Evolutionary conservation across 2,113 vertebrate species (phyloP).

Genomic region (Bathybates hornii): DNA sequence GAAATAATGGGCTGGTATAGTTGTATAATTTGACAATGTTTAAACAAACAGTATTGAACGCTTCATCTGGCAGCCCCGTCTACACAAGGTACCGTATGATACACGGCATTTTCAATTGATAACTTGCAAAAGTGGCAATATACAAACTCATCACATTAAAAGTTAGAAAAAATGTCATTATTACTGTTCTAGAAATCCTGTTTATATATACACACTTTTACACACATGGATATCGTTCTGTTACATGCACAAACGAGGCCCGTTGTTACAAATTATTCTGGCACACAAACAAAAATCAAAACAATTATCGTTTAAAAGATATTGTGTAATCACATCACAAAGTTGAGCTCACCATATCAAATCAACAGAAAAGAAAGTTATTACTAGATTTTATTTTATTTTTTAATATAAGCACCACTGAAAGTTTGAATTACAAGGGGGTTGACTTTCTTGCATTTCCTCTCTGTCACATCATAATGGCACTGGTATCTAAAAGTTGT

Average conservation of each 20-base stretch:
- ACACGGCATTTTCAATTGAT: constrained; percentile 9
- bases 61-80: neutral
- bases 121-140: constrained; percentile 45
- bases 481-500: neutral
- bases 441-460: neutral
- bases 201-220: constrained; percentile 17
- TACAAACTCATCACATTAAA: constrained; percentile 57
- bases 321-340: constrained; percentile 15
- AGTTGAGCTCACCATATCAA: constrained; percentile 22
- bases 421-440: constrained; percentile 11
- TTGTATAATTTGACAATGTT: constrained; percentile 15
- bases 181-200: constrained; percentile 40
- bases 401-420: constrained; percentile 6
- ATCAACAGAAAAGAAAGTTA: constrained; percentile 2
- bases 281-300: constrained; percentile 13
- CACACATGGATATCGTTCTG: constrained; percentile 21
- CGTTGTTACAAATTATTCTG: constrained; percentile 12
- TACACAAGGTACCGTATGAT: constrained; percentile 20
- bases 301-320: constrained; percentile 13
- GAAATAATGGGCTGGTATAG: constrained; percentile 34
- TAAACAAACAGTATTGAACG: constrained; percentile 20
- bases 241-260: constrained; percentile 48
- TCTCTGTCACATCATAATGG: neutral
- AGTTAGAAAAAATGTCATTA: constrained; percentile 49
- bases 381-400: neutral